Evolutionary conservation across 1,140 invertebrate species (phyloP).

Genomic region (Tetranychus cinnabarinus): DNA sequence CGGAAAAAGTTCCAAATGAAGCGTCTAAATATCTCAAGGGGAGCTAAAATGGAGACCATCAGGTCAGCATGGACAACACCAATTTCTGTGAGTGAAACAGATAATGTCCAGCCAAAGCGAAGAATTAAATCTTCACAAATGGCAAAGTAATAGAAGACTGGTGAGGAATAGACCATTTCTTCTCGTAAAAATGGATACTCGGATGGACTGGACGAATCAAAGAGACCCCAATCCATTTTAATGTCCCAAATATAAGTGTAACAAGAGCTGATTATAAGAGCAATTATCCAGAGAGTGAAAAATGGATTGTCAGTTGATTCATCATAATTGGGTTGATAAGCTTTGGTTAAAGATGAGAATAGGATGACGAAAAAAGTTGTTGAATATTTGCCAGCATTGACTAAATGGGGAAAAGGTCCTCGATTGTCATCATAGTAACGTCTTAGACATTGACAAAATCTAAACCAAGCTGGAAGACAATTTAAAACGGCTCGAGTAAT

Average conservation of each 20-base stretch:
- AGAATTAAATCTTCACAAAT: constrained; percentile 85
- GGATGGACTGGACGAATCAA: constrained; percentile 37
- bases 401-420: constrained; percentile 32
- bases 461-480: constrained; percentile 82
- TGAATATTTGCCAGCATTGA: constrained; percentile 94
- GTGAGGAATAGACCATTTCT: constrained; percentile 34
- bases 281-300: constrained; percentile 50
- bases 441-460: constrained; percentile 87
- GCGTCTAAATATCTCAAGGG: constrained; percentile 79
- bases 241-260: constrained; percentile 87
- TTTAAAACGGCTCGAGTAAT: constrained; percentile 48
- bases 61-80: constrained; percentile 51
- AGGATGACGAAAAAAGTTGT: constrained; percentile 87
- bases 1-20: constrained; percentile 99
- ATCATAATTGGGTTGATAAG: constrained; percentile 19
- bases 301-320: constrained; percentile 34
- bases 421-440: constrained; percentile 44
- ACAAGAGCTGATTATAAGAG: constrained; percentile 46
- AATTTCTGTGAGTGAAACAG: constrained; percentile 63
- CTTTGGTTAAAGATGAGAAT: constrained; percentile 47
- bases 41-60: constrained; percentile 64
- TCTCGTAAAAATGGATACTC: constrained; percentile 28
- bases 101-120: constrained; percentile 72
- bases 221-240: constrained; percentile 96
- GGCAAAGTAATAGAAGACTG: constrained; percentile 79